phyloP scores from a whole-genome alignment of 2,113 vertebrate species.

The Antechinus stuartii region DNA sequence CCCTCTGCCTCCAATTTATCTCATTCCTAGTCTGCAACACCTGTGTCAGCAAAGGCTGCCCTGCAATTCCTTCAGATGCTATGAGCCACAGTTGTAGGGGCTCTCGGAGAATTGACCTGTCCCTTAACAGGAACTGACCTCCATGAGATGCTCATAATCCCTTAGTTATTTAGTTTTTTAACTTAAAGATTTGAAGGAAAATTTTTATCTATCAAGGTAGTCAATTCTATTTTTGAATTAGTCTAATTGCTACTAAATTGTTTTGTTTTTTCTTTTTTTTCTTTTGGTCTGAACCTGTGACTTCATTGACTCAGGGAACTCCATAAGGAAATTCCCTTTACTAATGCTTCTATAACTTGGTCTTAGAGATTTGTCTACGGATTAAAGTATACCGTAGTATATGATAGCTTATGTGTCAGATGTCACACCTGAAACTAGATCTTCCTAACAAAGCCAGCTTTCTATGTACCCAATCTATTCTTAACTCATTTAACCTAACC shows the following conservation, averaged over 20 bases:
- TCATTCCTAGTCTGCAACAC: too few relatives aligned
- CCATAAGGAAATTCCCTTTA: background rate
- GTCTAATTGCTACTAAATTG: background rate
- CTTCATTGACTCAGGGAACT: background rate
- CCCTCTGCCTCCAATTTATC: too few relatives aligned
- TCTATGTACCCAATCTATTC: background rate
- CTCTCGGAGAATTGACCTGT: too few relatives aligned
- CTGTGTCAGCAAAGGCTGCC: too few relatives aligned
- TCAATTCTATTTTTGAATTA: background rate
- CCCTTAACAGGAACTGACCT: background rate
- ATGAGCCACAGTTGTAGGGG: too few relatives aligned
- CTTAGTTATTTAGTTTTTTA: background rate
- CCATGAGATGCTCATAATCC: background rate
- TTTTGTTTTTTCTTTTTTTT: background rate
- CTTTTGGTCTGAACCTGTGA: background rate
- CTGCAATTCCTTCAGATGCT: too few relatives aligned
- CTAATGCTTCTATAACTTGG: background rate
- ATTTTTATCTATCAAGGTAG: background rate
- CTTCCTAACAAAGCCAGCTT: background rate
- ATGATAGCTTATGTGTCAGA: background rate
- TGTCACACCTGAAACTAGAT: background rate
- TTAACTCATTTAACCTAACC: background rate
- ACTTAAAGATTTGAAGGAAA: background rate
- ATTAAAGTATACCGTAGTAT: background rate
- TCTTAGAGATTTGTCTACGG: background rate